Evolutionary conservation across 2,888 invertebrate genomes (phyloP).

Genomic region (Drosophila monieri): DNA sequence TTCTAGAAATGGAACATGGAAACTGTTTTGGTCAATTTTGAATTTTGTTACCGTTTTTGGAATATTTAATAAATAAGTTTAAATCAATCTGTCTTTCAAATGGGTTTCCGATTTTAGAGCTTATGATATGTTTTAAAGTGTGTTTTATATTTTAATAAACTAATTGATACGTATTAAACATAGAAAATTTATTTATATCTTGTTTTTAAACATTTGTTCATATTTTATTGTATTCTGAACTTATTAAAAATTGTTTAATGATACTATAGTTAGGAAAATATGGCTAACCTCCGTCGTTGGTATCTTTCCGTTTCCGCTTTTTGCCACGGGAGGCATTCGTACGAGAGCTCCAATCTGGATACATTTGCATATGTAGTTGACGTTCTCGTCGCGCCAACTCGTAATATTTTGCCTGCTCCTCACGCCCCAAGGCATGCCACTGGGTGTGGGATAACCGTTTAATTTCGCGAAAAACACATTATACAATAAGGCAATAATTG

Average conservation of each 20-base stretch:
- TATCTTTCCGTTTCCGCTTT: slow-evolving; percentile 99
- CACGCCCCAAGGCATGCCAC: slow-evolving; percentile 99
- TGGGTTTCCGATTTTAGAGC: slow-evolving; percentile 14
- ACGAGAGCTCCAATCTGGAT: slow-evolving; percentile 99
- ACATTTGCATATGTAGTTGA: slow-evolving; percentile 99
- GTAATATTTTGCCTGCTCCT: slow-evolving; percentile 99
- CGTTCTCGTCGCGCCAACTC: slow-evolving; percentile 99
- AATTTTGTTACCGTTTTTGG: not conserved
- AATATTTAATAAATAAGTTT: not conserved
- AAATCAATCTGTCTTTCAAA: not conserved
- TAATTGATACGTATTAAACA: slow-evolving; percentile 1
- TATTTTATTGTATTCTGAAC: slow-evolving; percentile 6
- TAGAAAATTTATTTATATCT: slow-evolving; percentile 7
- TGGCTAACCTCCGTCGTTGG: slow-evolving; percentile 95
- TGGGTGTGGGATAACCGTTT: slow-evolving; percentile 81
- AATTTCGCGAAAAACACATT: slow-evolving; percentile 39
- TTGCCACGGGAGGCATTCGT: slow-evolving; percentile 99
- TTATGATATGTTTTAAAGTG: not conserved
- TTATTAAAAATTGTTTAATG: slow-evolving; percentile 31
- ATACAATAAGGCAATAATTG: slow-evolving; percentile 29
- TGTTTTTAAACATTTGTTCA: slow-evolving; percentile 1
- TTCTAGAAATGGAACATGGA: not conserved
- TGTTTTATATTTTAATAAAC: not conserved
- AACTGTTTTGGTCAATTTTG: not conserved
- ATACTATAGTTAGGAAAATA: slow-evolving; percentile 57